Base-by-base conservation (phyloP, 2,888 invertebrate genomes). In the Acanthosepion pharaonis region DNA sequence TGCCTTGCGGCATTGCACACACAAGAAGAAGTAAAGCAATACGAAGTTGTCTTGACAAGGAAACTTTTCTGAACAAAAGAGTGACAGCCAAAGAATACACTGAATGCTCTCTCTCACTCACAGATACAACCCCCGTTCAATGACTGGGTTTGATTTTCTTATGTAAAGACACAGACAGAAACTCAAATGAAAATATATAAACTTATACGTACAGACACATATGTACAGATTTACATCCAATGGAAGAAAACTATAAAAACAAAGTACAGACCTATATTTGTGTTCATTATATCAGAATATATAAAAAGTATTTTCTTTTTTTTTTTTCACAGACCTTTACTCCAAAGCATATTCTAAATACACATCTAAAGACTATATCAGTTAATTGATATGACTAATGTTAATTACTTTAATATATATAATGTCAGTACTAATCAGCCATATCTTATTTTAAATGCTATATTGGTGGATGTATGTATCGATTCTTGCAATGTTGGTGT, bases 1-100 rank as follows among this genome's bases (percentile, higher is more conserved):
- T 78, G 78, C n/a, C 78, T 78, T 78, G 78, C n/a, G 5, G 78
- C 28, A n/a, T n/a, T 78, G 78, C n/a, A 78, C 78, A 78, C 8
- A 59, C 42, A 42, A 42, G 15, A 78, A 78, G 15, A 78, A 78
- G 8, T n/a, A n/a, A 28, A 78, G 78, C 28, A n/a, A 78, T 78
- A 78, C 4, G 28, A 64, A 64, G 28, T 78, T 78, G 28, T 28
- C n/a, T 78, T 78, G 78, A n/a, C 78, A 78, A n/a, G 78, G 9
- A 78, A 78, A 78, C 78, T 78, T 78, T n/a, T 78, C 28, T 78
- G 78, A 78, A 78, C 78, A n/a, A 78, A 78, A n/a, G 78, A 78
- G 78, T 78, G 78, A 78, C 78, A 78, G 78, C 78, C n/a, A 78
- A 78, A 78, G 78, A 78, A 78, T 78, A 78, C n/a, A n/a, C n/a